Evolutionary conservation across 2,797 vertebrate species (phyloP).

Genomic region (Anniella stebbinsi): DNA sequence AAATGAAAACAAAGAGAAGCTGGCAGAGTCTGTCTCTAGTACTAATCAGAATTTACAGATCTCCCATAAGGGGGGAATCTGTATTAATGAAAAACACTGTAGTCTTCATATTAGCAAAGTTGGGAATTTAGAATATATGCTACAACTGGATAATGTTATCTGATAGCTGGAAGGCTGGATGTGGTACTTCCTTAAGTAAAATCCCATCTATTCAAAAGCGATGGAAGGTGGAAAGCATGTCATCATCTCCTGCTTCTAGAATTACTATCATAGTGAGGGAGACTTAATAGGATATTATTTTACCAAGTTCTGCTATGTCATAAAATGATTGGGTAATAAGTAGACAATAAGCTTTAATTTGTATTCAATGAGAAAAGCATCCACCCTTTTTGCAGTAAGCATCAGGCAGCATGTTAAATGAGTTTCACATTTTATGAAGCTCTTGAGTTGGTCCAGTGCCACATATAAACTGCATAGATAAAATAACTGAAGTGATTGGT

Average conservation of each 20-base stretch:
- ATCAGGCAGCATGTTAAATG: background rate
- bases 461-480: background rate
- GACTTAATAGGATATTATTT: background rate
- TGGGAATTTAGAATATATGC: background rate
- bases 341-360: background rate
- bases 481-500: background rate
- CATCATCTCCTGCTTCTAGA: background rate
- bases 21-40: background rate
- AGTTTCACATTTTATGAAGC: background rate
- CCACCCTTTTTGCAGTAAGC: background rate
- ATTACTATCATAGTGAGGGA: background rate
- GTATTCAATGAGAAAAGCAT: background rate
- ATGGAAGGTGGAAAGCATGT: background rate
- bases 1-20: too few species aligned
- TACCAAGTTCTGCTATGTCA: background rate
- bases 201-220: background rate
- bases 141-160: background rate
- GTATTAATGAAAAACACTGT: background rate
- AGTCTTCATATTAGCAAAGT: background rate
- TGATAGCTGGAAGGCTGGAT: background rate
- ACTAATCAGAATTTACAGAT: background rate
- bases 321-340: background rate
- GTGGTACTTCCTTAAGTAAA: too few species aligned
- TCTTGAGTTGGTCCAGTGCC: background rate
- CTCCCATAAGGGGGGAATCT: background rate